A percentile compares a stretch with the other conserved stretches of the same genome.
These are phyloP conservation scores for Oscheius myriophilus DNA, from an alignment of 2,888 invertebrate genomes.

Conservation along the genomic window DNA sequence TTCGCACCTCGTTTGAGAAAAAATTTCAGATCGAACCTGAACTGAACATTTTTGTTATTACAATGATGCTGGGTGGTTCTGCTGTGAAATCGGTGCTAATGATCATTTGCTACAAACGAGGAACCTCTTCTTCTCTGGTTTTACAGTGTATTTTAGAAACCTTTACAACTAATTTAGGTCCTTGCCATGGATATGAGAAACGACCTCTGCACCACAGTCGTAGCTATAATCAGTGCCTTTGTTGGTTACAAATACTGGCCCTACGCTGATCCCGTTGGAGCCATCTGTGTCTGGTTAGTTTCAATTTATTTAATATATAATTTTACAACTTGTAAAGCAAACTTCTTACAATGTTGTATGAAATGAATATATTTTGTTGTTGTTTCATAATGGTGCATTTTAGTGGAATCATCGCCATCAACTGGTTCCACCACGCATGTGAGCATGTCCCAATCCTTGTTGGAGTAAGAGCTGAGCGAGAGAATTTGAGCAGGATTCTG, in stretches of 20 bases:
- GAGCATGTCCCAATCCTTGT: constrained; percentile 65
- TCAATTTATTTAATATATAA: neutral
- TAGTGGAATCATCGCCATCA: constrained; percentile 65
- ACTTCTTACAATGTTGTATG: neutral
- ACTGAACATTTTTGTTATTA: constrained; percentile 58
- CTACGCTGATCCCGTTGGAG: constrained; percentile 74
- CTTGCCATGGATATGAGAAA: constrained; percentile 73
- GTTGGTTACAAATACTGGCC: constrained; percentile 71
- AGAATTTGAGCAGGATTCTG: constrained; percentile 63
- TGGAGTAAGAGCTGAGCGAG: constrained; percentile 63
- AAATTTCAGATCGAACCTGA: constrained; percentile 62
- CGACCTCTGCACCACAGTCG: constrained; percentile 73
- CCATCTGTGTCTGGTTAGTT: constrained; percentile 71
- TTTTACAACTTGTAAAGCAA: neutral
- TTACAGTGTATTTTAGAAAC: neutral
- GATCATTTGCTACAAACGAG: constrained; percentile 61
- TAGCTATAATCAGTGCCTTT: constrained; percentile 73
- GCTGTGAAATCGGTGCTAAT: constrained; percentile 60
- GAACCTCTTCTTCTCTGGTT: constrained; percentile 48
- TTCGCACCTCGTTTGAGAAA: neutral
- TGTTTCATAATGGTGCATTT: constrained; percentile 26
- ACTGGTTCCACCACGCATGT: constrained; percentile 68
- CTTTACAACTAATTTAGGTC: neutral
- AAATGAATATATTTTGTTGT: neutral
- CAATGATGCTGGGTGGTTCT: constrained; percentile 61